Evolutionary conservation across 2,797 vertebrate species (phyloP), one percentile per base, ranked within the genome.

Genomic region (Spea hammondii): DNA sequence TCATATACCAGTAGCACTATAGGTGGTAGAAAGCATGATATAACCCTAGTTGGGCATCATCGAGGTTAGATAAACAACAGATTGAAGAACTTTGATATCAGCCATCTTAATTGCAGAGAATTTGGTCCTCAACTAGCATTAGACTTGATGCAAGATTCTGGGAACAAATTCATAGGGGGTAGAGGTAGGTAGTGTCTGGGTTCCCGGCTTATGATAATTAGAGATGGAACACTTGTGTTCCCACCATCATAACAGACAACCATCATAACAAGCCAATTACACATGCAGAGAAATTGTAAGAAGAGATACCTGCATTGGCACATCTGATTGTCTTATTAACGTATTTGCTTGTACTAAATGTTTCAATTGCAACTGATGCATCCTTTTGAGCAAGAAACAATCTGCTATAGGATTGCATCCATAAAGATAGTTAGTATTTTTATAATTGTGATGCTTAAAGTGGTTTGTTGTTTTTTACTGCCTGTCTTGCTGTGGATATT

Each of bases 381-480:
- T 59, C 55, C 55, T 59, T 59, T 14, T 59, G 12, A 4, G 55
- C 55, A 10, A 9, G 8, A 13, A 10, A 59, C 55, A 59, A 7
- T 59, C 55, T 59, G 55, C 55, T 59, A 59, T 5, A 13, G 55
- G 8, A 59, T 59, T 4, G 55, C 55, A 13, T 13, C n/a, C 11
- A 59, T 13, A 59, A 59, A 59, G 55, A 12, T 59, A 59, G 11
- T 59, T 59, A 59, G 55, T 13, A 59, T 59, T 13, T 59, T 59
- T 59, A 59, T 59, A 59, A 59, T 59, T 59, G n/a, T 12, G 55
- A 59, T 59, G n/a, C n/a, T 59, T 59, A 59, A 59, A 12, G 55
- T 10, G n/a, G 55, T 9, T 12, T 59, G n/a, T 59, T 59, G 11
- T 59, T 54, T 54, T 54, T 59, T 59, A 59, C 12, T 59, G 55